Base-by-base conservation (phyloP, 2,797 vertebrate species). In the Gallinago solitaria region DNA sequence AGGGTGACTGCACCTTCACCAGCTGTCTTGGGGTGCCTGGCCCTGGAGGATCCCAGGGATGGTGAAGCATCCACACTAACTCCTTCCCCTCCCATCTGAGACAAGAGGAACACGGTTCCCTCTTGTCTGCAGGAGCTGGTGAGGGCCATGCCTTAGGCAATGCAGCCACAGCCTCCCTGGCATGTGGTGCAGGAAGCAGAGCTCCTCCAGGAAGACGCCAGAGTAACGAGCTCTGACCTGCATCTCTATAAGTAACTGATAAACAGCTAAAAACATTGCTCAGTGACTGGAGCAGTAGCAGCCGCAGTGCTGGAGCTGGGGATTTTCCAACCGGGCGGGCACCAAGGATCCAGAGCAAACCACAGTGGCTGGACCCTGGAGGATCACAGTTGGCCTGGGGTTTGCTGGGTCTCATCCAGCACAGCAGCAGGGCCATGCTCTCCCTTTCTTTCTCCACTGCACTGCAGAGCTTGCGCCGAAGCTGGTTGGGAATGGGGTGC, bases 161-260 rank as follows among this genome's bases (percentile, higher is more conserved):
- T 21, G 56, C 61, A 81, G 69, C 65, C 69, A 4, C 53, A 75
- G 53, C 65, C 88, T 94, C 53, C 54, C 80, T 96, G 95, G 94
- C 86, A 73, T 16, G 59, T 17, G 47, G 27, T 84, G 35, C 90
- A 89, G 95, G 95, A 90, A 96, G 90, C 77, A 79, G 80, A 95
- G 77, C 77, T 94, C 45, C 82, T 95, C 59, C 92, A 74, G 70
- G 56, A 80, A 73, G 53, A 67, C 1, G 35, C 74, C 69, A 79
- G 74, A 54, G 43, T 45, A 76, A 84, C 67, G 18, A 96, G 95
- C 90, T 92, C 80, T 59, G 90, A 93, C 94, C 90, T 93, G 90
- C 4, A 0, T 93, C 47, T 88, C 92, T 63, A 0, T 48, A 81
- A 75, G 83, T 73, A 90, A 86, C 85, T 18, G 8, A 67, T 56